Conservation (phyloP, 2,113 vertebrate genomes). For the Todiramphus chloris region DNA sequence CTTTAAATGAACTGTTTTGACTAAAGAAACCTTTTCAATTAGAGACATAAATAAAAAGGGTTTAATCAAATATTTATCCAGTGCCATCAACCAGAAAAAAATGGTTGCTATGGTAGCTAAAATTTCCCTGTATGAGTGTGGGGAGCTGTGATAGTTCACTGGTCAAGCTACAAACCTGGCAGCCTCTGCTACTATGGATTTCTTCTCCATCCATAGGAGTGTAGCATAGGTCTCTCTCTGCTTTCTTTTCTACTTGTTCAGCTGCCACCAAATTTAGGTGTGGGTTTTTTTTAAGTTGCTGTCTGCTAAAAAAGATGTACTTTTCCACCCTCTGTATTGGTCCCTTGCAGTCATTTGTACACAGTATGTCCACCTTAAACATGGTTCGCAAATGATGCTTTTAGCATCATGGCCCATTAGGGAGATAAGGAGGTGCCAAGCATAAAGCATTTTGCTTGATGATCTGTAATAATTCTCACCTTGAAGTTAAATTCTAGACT, state of each 20-base stretch:
- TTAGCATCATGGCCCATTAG: neutral
- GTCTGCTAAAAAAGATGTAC: neutral
- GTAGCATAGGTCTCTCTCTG: neutral
- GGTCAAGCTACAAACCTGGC: neutral
- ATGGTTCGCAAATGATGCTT: neutral
- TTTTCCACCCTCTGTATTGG: neutral
- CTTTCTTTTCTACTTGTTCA: neutral
- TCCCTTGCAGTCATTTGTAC: neutral
- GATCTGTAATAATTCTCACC: neutral
- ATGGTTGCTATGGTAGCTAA: conserved; percentile 14
- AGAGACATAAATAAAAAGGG: neutral
- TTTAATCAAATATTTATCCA: neutral
- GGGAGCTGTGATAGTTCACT: neutral
- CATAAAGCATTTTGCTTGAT: neutral
- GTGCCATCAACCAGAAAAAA: neutral
- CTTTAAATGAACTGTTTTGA: conserved; percentile 11
- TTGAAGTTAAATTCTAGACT: neutral
- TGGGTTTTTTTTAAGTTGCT: neutral
- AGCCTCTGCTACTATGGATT: neutral
- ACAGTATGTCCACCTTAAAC: neutral
- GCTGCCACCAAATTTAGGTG: neutral
- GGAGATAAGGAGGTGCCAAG: neutral
- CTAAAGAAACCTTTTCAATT: neutral
- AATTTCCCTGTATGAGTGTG: neutral
- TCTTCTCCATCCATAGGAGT: accelerated